These are phyloP conservation scores for Dissostichus mawsoni DNA, from an alignment of 2,113 vertebrate species.

Conservation along the genomic window DNA sequence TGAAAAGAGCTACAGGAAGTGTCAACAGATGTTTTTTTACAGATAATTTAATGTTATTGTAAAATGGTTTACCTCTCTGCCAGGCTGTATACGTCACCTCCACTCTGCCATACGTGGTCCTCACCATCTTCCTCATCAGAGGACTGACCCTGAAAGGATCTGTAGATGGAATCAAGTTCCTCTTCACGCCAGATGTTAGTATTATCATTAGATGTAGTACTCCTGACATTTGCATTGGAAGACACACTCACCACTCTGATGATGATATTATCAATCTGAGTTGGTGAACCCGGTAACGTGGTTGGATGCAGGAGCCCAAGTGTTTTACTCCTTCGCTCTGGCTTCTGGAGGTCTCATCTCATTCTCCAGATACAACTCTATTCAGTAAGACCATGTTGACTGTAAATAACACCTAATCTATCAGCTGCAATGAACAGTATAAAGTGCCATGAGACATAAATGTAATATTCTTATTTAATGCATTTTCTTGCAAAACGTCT, in stretches of 20 bases:
- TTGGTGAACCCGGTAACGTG: conserved; percentile 6
- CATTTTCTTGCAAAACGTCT: background rate
- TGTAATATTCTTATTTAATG: background rate
- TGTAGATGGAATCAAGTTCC: conserved; percentile 13
- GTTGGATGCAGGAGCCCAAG: conserved; percentile 22
- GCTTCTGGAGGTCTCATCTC: conserved; percentile 15
- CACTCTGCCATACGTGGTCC: conserved; percentile 18
- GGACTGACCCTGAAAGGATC: conserved; percentile 28
- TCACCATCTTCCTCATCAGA: conserved; percentile 25
- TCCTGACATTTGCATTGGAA: background rate
- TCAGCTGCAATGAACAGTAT: conserved; percentile 19
- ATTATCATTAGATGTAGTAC: background rate
- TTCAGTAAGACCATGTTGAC: conserved; percentile 9
- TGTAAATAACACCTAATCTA: background rate
- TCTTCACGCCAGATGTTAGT: conserved; percentile 24
- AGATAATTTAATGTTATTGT: background rate
- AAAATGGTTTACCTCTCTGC: background rate
- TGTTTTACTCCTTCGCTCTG: conserved; percentile 17
- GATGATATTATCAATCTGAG: background rate
- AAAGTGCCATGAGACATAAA: background rate
- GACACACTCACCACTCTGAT: background rate
- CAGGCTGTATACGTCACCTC: conserved; percentile 22
- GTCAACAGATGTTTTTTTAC: background rate
- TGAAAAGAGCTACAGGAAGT: background rate
- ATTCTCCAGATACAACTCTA: conserved; percentile 18